Evolutionary conservation across 37 sponge, comb jelly and placozoan species (phyloP).

Genomic region (Beroe ovata): DNA sequence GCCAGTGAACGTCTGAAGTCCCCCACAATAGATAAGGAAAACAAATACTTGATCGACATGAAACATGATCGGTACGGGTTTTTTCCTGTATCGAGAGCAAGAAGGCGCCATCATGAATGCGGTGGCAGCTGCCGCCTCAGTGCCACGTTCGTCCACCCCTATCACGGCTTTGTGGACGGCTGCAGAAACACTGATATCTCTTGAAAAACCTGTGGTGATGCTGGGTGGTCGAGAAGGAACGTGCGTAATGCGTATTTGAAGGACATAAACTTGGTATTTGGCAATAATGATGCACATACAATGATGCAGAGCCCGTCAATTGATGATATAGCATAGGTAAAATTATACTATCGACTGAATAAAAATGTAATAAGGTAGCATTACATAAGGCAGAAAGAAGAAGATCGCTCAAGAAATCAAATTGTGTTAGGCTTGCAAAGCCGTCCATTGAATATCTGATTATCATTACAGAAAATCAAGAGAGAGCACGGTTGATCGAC

Average conservation of each 20-base stretch:
- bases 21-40: slow-evolving; percentile 17
- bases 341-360: too few relatives aligned
- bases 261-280: too few relatives aligned
- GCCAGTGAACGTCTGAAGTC: neutral
- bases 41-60: slow-evolving; percentile 39
- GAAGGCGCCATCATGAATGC: neutral
- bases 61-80: slow-evolving; percentile 11
- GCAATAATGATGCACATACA: too few relatives aligned
- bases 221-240: too few relatives aligned
- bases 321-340: too few relatives aligned
- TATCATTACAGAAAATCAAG: neutral
- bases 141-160: slow-evolving; percentile 12
- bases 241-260: too few relatives aligned
- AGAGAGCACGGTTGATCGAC: slow-evolving; percentile 32
- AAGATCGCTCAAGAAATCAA: too few relatives aligned
- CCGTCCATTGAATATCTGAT: neutral
- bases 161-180: slow-evolving; percentile 55
- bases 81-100: neutral
- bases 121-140: slow-evolving; percentile 67
- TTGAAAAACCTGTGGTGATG: neutral
- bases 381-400: too few relatives aligned
- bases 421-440: neutral
- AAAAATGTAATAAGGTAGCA: too few relatives aligned
- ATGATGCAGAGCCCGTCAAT: too few relatives aligned
- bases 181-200: neutral